Evolutionary conservation across 2,113 vertebrate genomes (phyloP), one percentile per base, ranked within the genome.

Genomic region (Pampusana beccarii): DNA sequence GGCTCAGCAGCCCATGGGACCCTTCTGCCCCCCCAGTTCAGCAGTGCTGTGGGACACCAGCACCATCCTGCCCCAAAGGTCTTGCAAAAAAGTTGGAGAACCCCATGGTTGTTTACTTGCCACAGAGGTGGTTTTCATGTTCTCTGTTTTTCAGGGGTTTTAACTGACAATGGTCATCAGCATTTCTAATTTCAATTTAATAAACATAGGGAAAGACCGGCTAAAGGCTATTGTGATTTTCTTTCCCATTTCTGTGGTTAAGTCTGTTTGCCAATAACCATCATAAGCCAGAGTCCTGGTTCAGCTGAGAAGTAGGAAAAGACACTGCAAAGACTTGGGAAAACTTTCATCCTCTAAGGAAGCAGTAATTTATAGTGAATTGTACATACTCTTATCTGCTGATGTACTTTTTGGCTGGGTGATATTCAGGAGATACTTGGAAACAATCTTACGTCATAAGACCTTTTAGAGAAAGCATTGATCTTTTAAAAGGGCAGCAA

Each of bases 161-260:
- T 60, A 56, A 21, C 24, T 72, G 44, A 20, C 38, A 64, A 5
- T 6, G 11, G 15, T 66, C 69, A 81, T 81, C 77, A 82, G 10
- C 58, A 57, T 69, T 75, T 75, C 57, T 26, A 53, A 75, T 79
- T 86, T 48, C 44, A 79, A 2, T 25, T 29, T n/a, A 92, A 93
- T 74, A 95, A 94, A 94, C 5, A 20, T 13, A 7, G 67, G 60
- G 36, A 64, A 67, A 80, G 56, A 50, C 11, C 0, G 0, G 38
- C 53, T 72, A 73, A 89, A 79, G 85, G 57, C 57, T 83, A 60
- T 13, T 73, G 86, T 74, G 72, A 57, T 71, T 91, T 92, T 61
- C 69, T 74, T 74, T 81, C 57, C 77, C 48, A 40, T 71, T 54
- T 60, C 61, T 33, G 56, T 33, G 36, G 44, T 46, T 46, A 46